These are phyloP conservation scores for Apomyelois bistriatella DNA, from an alignment of 2,888 invertebrate genomes.

Conservation along the genomic window DNA sequence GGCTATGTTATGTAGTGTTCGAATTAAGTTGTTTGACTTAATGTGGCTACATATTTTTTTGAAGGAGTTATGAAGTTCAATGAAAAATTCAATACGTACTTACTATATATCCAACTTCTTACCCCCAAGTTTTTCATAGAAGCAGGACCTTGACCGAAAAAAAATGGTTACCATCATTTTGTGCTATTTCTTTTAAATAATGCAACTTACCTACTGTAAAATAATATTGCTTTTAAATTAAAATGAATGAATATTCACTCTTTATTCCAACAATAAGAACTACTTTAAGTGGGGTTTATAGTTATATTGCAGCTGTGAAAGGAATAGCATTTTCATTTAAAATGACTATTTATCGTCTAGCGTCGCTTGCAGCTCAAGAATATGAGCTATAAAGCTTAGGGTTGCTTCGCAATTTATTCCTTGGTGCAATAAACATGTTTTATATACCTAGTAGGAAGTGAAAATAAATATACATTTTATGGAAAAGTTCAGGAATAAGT, in stretches of 20 bases:
- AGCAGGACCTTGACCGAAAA: too few relatives aligned
- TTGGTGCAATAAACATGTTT: constrained; percentile 14
- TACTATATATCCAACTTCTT: too few relatives aligned
- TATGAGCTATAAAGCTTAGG: constrained; percentile 27
- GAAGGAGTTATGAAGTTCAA: too few relatives aligned
- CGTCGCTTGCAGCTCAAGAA: constrained; percentile 18
- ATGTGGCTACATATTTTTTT: not conserved
- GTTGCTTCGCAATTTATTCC: constrained; percentile 27
- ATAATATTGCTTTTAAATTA: not conserved
- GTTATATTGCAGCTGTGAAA: constrained; percentile 7
- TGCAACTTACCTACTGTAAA: not conserved
- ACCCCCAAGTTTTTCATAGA: too few relatives aligned
- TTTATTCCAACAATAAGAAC: constrained; percentile 10
- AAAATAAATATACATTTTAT: constrained; percentile 15
- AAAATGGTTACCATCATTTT: too few relatives aligned
- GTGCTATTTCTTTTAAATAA: not conserved
- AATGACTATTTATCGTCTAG: constrained; percentile 26
- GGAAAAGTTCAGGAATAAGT: not conserved
- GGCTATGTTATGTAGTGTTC: not conserved
- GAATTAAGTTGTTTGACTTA: not conserved
- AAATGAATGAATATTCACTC: constrained; percentile 4
- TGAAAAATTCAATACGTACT: too few relatives aligned
- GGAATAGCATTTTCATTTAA: constrained; percentile 21
- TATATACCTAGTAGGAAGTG: constrained; percentile 11
- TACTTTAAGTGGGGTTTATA: constrained; percentile 13